These are phyloP conservation scores for Oryzias melastigma DNA, from an alignment of 2,113 vertebrate genomes.

Conservation along the genomic window DNA sequence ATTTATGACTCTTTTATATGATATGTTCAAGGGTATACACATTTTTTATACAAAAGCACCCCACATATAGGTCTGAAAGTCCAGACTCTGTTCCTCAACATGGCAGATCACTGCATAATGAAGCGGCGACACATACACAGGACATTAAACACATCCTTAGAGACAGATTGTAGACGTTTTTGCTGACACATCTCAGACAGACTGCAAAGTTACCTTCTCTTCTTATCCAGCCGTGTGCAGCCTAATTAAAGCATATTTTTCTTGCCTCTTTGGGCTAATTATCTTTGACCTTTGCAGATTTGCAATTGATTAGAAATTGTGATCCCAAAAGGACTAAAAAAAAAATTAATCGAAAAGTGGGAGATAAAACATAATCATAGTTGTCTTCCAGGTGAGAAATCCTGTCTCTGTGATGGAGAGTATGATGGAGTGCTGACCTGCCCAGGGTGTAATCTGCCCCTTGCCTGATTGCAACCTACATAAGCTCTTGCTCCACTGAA, in stretches of 20 bases:
- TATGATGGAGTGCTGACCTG: no score
- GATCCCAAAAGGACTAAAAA: slow-evolving; percentile 30
- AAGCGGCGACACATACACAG: slow-evolving; percentile 57
- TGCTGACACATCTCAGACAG: slow-evolving; percentile 40
- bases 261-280: slow-evolving; percentile 51
- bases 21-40: background rate
- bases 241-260: slow-evolving; percentile 69
- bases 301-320: slow-evolving; percentile 59
- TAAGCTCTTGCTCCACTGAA: no score
- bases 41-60: slow-evolving; percentile 9
- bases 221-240: slow-evolving; percentile 68
- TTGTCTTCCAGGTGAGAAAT: slow-evolving; percentile 21
- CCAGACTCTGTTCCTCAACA: slow-evolving; percentile 44
- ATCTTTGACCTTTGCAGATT: slow-evolving; percentile 61
- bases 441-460: no score
- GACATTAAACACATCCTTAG: slow-evolving; percentile 62
- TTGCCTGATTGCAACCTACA: no score
- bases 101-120: slow-evolving; percentile 40
- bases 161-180: slow-evolving; percentile 59
- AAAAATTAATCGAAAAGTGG: slow-evolving; percentile 49
- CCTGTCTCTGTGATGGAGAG: no score
- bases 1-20: background rate
- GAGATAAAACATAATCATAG: slow-evolving; percentile 26
- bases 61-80: slow-evolving; percentile 4
- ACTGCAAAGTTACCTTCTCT: slow-evolving; percentile 26